Base-by-base conservation (phyloP, 2,797 vertebrate genomes). In the Todus mexicanus region DNA sequence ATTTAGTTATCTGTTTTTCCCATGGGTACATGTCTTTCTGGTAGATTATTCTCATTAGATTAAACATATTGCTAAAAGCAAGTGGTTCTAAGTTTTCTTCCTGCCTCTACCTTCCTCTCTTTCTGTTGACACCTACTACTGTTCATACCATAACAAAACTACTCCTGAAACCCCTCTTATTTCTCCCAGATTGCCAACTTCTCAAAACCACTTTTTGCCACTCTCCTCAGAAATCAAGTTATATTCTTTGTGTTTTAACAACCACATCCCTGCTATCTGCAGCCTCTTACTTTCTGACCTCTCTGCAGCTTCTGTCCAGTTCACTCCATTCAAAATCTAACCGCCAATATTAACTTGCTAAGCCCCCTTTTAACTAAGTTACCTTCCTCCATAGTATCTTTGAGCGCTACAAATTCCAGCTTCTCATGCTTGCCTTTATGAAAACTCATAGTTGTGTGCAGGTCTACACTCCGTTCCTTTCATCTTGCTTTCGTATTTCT, bases 21-120 rank as follows among this genome's bases (percentile, higher is more conserved):
- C 5, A 5, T 60, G 47, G 27, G 76, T 56, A 72, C 38, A 31
- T 47, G 61, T 47, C 80, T 79, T 87, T 75, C 68, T 86, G 66
- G 56, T 79, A 92, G 63, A 79, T 90, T 60, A 84, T 64, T 73
- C 64, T 89, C 68, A 82, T 90, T 90, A 90, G 42, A 81, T 71
- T 75, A 90, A 92, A 81, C 15, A 42, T 22, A 29, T 25, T 40
- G 43, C 71, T 69, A 78, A 72, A 95, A 84, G 27, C 6, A 75
- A 88, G 26, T 51, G 61, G 66, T 73, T 76, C 40, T 57, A 73
- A 42, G 7, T 64, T 89, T 90, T 66, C 31, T 78, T 84, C 35
- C 68, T 76, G 26, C 18, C 20, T 64, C 38, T 82, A 35, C 25
- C 22, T 90, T 82, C 29, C 42, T 50, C 53, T 76, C 35, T 75